Conservation (phyloP, 64 coral and sea anemone genomes). For the Acropora tenuis region DNA sequence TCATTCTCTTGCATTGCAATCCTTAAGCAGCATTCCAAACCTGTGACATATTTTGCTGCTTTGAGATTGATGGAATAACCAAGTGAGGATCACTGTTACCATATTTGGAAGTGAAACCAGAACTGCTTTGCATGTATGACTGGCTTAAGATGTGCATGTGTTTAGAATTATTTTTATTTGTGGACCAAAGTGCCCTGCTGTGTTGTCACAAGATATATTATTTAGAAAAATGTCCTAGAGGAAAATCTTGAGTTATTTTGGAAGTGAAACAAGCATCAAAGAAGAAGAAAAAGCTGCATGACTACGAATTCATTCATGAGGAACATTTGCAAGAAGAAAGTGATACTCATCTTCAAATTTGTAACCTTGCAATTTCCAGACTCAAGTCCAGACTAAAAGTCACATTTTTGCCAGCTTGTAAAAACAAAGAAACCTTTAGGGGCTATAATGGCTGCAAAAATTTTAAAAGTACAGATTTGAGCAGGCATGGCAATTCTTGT, state of each 20-base stretch:
- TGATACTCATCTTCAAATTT: slow-evolving; percentile 26
- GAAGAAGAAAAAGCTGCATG: slow-evolving; percentile 16
- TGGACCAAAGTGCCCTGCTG: slow-evolving; percentile 21
- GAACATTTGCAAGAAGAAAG: background rate
- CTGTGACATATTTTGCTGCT: background rate
- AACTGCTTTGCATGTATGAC: background rate
- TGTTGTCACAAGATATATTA: slow-evolving; percentile 11
- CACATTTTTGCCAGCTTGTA: no score
- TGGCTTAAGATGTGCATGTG: background rate
- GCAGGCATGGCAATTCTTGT: no score
- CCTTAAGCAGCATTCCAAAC: slow-evolving; percentile 15
- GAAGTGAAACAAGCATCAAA: background rate
- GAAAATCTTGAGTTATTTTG: slow-evolving; percentile 19
- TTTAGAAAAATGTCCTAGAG: slow-evolving; percentile 29
- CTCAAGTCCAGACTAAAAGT: no score
- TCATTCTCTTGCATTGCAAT: background rate
- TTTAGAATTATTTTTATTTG: slow-evolving; percentile 8
- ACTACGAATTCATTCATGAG: background rate
- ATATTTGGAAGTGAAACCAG: slow-evolving; percentile 6
- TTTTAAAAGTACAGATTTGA: no score
- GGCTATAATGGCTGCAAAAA: no score
- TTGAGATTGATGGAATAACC: background rate
- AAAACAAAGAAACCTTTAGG: no score
- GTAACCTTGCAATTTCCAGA: slow-evolving; percentile 32
- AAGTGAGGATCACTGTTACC: slow-evolving; percentile 17